Conservation (phyloP, 2,113 vertebrate species). For the Myotis davidii region DNA sequence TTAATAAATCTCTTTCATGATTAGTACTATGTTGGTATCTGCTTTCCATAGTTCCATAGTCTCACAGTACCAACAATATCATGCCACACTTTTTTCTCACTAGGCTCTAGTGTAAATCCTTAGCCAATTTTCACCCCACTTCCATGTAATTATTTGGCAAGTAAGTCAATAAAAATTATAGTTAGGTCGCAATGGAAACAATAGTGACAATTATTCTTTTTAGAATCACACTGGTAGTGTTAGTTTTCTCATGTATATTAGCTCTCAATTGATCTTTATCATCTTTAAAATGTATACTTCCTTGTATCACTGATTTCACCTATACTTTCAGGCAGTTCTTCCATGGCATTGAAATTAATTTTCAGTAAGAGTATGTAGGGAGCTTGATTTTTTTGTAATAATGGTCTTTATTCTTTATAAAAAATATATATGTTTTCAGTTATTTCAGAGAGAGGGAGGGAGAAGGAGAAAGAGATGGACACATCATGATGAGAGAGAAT, state of each 20-base stretch:
- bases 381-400: neutral
- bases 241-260: neutral
- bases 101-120: neutral
- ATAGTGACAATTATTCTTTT: neutral
- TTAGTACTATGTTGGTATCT: neutral
- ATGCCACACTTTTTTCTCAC: neutral
- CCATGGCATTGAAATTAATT: neutral
- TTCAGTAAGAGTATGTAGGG: neutral
- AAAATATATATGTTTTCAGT: too few relatives aligned
- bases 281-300: neutral
- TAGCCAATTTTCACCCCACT: neutral
- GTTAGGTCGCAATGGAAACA: neutral
- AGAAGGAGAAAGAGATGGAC: too few relatives aligned
- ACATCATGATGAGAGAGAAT: too few relatives aligned
- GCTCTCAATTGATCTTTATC: neutral
- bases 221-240: neutral
- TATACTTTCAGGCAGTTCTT: neutral
- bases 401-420: neutral
- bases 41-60: neutral
- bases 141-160: neutral
- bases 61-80: neutral
- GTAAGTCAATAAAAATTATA: neutral
- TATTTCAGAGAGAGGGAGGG: too few relatives aligned
- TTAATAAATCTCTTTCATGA: neutral
- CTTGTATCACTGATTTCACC: neutral